Evolutionary conservation across 2,888 invertebrate species (phyloP).

Genomic region (Loripinus fragilis): DNA sequence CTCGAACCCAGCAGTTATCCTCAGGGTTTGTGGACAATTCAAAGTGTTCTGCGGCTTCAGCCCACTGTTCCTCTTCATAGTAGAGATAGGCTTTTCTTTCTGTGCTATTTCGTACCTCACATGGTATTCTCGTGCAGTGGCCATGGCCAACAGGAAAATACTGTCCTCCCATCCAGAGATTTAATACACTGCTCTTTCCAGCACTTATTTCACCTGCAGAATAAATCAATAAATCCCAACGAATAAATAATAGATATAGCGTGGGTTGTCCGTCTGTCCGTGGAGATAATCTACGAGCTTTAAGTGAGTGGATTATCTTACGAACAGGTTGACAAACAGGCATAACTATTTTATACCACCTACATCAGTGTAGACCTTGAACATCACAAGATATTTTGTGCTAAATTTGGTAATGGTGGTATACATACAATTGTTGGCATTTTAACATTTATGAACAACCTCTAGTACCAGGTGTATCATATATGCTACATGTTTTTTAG

Average conservation of each 20-base stretch:
- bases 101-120: conserved; percentile 15
- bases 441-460: too few species aligned
- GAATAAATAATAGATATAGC: not conserved
- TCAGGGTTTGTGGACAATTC: not conserved
- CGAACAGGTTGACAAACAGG: too few species aligned
- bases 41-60: not conserved
- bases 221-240: not conserved
- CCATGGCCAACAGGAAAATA: conserved; percentile 31
- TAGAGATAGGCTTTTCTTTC: conserved; percentile 11
- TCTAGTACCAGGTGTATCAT: too few species aligned
- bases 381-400: too few species aligned
- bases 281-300: too few species aligned
- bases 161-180: conserved; percentile 25
- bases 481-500: not conserved
- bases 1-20: not conserved
- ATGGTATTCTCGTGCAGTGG: conserved; percentile 26
- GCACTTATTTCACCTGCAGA: conserved; percentile 32
- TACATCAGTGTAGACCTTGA: too few species aligned
- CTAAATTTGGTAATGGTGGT: too few species aligned
- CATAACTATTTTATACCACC: too few species aligned
- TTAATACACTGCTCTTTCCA: conserved; percentile 34
- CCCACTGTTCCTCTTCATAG: not conserved
- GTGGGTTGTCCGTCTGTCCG: not conserved
- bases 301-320: too few species aligned
- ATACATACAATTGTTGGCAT: too few species aligned